Evolutionary conservation across 2,888 invertebrate species (phyloP), one percentile per base, ranked within the genome.

Genomic region (Andrena praecox): DNA sequence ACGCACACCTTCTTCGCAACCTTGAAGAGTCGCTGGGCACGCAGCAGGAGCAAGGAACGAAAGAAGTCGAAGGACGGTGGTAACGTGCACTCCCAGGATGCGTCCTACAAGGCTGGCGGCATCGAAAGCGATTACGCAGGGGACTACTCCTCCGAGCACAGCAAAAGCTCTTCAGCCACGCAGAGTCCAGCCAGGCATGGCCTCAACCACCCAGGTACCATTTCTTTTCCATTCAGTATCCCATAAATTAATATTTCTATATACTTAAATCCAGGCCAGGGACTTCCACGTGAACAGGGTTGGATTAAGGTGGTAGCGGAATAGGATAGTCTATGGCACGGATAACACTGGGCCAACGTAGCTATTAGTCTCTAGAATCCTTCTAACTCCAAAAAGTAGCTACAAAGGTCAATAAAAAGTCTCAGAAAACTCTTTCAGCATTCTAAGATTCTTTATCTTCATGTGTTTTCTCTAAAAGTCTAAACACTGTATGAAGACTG

Each of bases 1-100:
- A 97, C 97, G 0, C 97, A 97, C 91, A 97, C 97, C 87, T 97
- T 98, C 94, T 97, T 98, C 93, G 96, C 96, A 85, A 97, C 97
- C 89, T 94, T 98, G 71, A 97, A 97, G 96, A 97, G 96, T 91
- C 97, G 97, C 68, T 97, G 97, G 97, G 96, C 96, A 86, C 96
- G 97, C 66, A 96, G 97, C 85, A 95, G 96, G 71, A 97, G 97
- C 91, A 96, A 96, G 91, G 97, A 97, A 92, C 95, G 97, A 84
- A 95, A 95, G 91, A 96, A 96, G 89, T 95, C 95, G 3, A 96
- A 95, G 52, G 94, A 95, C 83, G 95, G 95, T 75, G 95, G 95
- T 2, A 95, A 94, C 73, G 76, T 82, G 89, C 91, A 77, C 92
- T 27, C 79, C 12, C 88, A 90, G 77, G 90, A 91, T 50, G 82